Conservation (phyloP, 2,797 vertebrate genomes). For the Acropternis orthonyx region DNA sequence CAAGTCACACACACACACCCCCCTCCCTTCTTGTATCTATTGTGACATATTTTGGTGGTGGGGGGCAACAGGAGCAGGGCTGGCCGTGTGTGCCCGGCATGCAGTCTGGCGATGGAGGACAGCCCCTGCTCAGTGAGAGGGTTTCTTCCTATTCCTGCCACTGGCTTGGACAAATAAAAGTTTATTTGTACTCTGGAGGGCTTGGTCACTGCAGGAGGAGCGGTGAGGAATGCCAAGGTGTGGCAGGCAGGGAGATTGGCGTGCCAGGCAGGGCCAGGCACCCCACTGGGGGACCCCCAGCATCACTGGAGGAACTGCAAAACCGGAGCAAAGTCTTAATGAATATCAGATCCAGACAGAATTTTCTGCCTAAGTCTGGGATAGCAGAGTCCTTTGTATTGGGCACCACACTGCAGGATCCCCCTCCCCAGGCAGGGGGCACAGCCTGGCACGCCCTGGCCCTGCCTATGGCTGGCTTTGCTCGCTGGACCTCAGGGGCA, state of each 20-base stretch:
- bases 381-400: accelerated
- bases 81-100: accelerated
- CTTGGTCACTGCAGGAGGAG: neutral
- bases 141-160: neutral
- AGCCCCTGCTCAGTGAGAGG: neutral
- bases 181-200: constrained; percentile 48
- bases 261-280: neutral
- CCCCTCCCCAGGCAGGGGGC: accelerated
- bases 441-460: too few species aligned
- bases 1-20: neutral
- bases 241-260: accelerated
- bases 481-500: neutral
- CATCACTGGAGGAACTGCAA: neutral
- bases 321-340: neutral
- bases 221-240: accelerated
- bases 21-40: neutral
- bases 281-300: accelerated
- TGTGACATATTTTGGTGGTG: accelerated
- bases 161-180: constrained; percentile 49
- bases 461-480: neutral
- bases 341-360: neutral
- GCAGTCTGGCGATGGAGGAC: neutral
- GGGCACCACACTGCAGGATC: neutral
- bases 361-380: neutral
- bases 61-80: neutral